Base-by-base conservation (phyloP, 1,140 invertebrate genomes). In the Penaeus japonicus region DNA sequence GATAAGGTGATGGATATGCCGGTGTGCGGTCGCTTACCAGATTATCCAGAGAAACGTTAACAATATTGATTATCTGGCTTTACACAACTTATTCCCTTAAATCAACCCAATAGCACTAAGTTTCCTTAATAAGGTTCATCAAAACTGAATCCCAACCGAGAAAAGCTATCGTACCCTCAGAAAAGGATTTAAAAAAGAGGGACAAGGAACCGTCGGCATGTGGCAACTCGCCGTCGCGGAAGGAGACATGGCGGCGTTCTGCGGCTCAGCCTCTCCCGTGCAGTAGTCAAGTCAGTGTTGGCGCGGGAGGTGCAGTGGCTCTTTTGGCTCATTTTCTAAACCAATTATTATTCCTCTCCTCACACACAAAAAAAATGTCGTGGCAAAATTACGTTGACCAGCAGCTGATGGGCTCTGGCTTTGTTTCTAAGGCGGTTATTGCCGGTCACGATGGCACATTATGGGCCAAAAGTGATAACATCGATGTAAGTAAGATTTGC, bases 311-410 rank as follows among this genome's bases (percentile, higher is more conserved):
- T 73, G 86, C 53, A 30, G 59, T 77, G 86, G 65, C 53, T 83
- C 79, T 57, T 39, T 83, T 73, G 86, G 65, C 53, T 83, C 79
- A 57, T 57, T 83, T 81, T 47, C 39, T 82, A 73, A 55, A 55
- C 79, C 75, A 55, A 81, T 82, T 73, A 88, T 88, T 88, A 75
- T 57, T 47, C 80, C 53, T 70, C 65, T 83, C 39, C 54, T 27
- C 35, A 32, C 65, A 47, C 32, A 83, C 39, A 83, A 57, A 83
- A 55, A 90, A 84, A 89, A 98, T 98, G 97, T 98, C 97, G 95
- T 98, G 97, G 97, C 97, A 98, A 96, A 96, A 97, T 96, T 98
- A 98, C 95, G 96, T 98, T 93, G 97, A 98, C 94, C 98, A 98
- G 95, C 97, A 98, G 94, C 96, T 98, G 94, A 95, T 98, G 94